Evolutionary conservation across 2,113 vertebrate species (phyloP).

Genomic region (Chrysochloris asiatica): DNA sequence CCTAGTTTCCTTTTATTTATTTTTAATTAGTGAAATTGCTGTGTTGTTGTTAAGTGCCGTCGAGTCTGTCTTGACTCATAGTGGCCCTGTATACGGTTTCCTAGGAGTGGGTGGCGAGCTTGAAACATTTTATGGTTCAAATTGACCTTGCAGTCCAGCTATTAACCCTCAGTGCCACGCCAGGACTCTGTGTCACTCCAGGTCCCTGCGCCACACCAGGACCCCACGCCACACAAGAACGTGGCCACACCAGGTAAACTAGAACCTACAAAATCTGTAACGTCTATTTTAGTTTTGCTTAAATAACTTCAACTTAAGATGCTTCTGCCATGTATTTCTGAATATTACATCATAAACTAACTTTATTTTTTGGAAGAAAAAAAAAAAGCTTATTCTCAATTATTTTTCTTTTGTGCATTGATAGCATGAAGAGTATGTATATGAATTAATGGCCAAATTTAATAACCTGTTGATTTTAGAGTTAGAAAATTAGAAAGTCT

Average conservation of each 20-base stretch:
- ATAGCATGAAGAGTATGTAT: not conserved
- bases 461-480: not conserved
- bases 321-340: not conserved
- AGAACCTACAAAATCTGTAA: rapidly evolving
- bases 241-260: no score
- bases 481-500: not conserved
- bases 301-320: not conserved
- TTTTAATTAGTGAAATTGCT: not conserved
- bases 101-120: no score
- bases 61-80: no score
- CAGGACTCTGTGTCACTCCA: no score
- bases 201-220: no score
- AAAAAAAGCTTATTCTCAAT: not conserved
- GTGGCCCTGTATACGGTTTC: no score
- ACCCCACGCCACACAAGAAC: no score
- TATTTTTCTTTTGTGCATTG: not conserved
- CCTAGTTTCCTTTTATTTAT: rapidly evolving
- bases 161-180: no score
- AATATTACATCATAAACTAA: not conserved
- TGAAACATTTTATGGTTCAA: no score
- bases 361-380: not conserved
- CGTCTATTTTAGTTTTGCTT: not conserved
- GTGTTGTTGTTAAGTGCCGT: no score
- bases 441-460: not conserved
- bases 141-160: no score